phyloP scores from a whole-genome alignment of 2,113 vertebrate genomes.

The Vireo altiloquus region DNA sequence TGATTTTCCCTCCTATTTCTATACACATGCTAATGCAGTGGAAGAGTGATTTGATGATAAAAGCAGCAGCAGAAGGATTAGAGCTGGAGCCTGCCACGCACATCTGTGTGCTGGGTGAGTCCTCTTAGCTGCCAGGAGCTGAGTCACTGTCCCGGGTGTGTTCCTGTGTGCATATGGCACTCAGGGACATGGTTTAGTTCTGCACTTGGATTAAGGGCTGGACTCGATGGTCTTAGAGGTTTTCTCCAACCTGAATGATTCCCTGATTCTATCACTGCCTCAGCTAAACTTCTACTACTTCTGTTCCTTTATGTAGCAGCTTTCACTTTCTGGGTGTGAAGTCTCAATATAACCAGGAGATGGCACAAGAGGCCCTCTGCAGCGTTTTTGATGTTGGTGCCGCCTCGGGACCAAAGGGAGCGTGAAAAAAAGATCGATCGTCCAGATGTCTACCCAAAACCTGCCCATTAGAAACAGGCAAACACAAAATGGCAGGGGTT shows the following conservation, averaged over 20 bases:
- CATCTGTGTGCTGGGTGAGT: fast-evolving
- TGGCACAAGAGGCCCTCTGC: constrained; percentile 14
- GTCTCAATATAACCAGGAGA: neutral
- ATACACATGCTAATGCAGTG: neutral
- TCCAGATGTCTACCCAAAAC: neutral
- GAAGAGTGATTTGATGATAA: neutral
- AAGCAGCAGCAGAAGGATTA: neutral
- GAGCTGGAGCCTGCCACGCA: neutral
- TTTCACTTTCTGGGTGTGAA: neutral
- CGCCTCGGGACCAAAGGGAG: fast-evolving
- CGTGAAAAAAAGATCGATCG: fast-evolving
- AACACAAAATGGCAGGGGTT: neutral
- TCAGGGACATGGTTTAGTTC: neutral
- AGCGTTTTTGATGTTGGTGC: neutral
- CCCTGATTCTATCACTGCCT: neutral
- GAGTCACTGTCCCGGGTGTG: too few relatives aligned
- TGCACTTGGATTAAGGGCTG: neutral
- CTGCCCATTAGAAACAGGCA: neutral
- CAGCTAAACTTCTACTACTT: neutral
- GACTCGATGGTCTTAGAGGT: neutral
- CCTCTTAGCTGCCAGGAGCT: neutral
- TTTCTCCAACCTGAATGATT: neutral
- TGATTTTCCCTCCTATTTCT: neutral
- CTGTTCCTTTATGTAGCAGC: neutral
- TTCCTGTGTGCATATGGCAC: neutral